Base-by-base conservation (phyloP, 92 coral and sea anemone species). In the Nematostella vectensis region DNA sequence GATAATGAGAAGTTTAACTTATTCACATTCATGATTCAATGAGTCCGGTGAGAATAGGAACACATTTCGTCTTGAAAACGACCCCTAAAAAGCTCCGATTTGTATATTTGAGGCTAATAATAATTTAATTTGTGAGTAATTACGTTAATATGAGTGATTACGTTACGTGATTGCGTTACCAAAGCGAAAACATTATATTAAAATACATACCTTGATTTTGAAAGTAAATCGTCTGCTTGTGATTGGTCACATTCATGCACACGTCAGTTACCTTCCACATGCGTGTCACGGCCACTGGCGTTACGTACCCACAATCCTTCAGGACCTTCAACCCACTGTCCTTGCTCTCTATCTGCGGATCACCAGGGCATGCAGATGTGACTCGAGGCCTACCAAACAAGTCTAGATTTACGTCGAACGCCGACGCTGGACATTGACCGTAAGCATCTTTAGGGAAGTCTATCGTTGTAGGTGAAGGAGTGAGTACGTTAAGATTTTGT, bases 181-280 rank as follows among this genome's bases (percentile, higher is more conserved):
- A n/a, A n/a, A n/a, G n/a, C n/a, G n/a, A n/a, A n/a, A n/a, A n/a
- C n/a, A n/a, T n/a, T n/a, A n/a, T n/a, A n/a, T n/a, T n/a, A n/a
- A n/a, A n/a, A n/a, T n/a, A n/a, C n/a, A n/a, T 45, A 45, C 51
- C 51, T 45, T 19, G 9, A 10, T 45, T 45, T 22, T 45, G 9
- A 22, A 45, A 45, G 12, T 11, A 45, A 4, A 45, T 10, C 51
- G 51, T 45, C 23, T 45, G 51, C 9, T 11, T 17, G 18, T 8
- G 4, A 19, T 10, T 10, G 51, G 4, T 9, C 12, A 45, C 51
- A 9, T 19, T 11, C 21, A 4, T 50, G 54, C 98, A 91, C 12
- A 42, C 53, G 39, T 80, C 86, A 11, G 40, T 43, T 1, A 85
- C 91, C 3, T 51, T 65, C 98, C 98, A 91, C 48, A 55, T 63